Base-by-base conservation (phyloP, 1,140 invertebrate genomes). In the Drosophila prosaltans region DNA sequence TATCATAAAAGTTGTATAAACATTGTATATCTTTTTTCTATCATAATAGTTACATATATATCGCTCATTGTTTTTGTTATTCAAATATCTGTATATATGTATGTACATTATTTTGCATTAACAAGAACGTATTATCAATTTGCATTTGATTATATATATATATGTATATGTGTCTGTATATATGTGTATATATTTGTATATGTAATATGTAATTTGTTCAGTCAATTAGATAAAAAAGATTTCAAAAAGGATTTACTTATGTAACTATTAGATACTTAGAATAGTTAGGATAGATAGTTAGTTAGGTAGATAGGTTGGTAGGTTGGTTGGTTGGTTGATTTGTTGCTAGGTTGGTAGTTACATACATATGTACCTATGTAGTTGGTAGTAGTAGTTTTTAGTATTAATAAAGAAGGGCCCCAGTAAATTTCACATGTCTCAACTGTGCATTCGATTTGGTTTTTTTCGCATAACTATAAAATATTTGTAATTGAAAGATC, bases 151-250 rank as follows among this genome's bases (percentile, higher is more conserved):
- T 76, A 77, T 65, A 59, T 85, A 61, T 82, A 78, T 67, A 48
- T 28, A 59, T 48, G n/a, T 61, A 40, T 70, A 45, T 64, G 48
- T 57, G 26, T 69, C 55, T 62, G 21, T 65, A 36, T 73, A 8
- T 69, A 78, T 78, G 63, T 59, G 36, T 43, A 45, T 69, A 58
- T 69, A 30, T 67, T 36, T 69, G 68, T 80, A 65, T 81, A 58
- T 81, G 5, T 40, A 40, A 6, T 59, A 79, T 86, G 75, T 86
- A 86, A 86, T 86, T 86, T 86, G 82, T 86, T 86, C 82, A 86
- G 83, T 86, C 82, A 86, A 86, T 86, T 86, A 86, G 82, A 86
- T 86, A 86, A 86, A 85, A 86, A 86, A 80, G 82, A 82, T 86
- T 86, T 80, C 82, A 86, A 86, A 86, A 86, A 80, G 79, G 71